Base-by-base conservation (phyloP, 1,140 invertebrate genomes). In the Aphaenogaster floridana region DNA sequence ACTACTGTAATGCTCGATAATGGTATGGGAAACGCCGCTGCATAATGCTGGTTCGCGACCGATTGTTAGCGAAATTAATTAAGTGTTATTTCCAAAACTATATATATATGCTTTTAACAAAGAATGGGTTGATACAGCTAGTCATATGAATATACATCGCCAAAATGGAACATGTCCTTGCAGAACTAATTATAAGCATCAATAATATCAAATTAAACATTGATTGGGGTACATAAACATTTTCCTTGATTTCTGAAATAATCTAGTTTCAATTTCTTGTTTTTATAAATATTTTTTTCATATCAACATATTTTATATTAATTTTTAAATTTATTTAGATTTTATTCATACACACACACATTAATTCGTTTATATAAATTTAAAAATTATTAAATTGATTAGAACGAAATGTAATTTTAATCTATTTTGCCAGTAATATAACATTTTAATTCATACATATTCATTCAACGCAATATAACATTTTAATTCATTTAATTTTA, bases 1-100 rank as follows among this genome's bases (percentile, higher is more conserved):
- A 84, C 80, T 84, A 76, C 80, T 84, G 80, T 76, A 84, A 74
- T 84, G 34, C 69, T 84, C 42, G 69, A 63, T 84, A 84, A 84
- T 76, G 42, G 80, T n/a, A 34, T 84, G 80, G 69, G 69, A 84
- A 61, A 76, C 39, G 54, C 42, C 28, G 28, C 28, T 74, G 34
- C 45, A 74, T 76, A 76, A 84, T 84, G 45, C 34, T 42, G 17
- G 13, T 28, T 17, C 42, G 69, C 68, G 54, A 59, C 17, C 69
- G 28, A 84, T 76, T 76, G 69, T 84, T 84, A 76, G 80, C 28
- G 7, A 63, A 84, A 84, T 84, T 76, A 84, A 84, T 84, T 76
- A 80, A 80, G 78, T 68, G n/a, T 76, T 74, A 63, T 74, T 84
- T 74, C 42, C 69, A 36, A 83, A 83, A 83, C 42, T 28, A 50